Conservation (phyloP, 64 coral and sea anemone species). For the Montipora sp. region DNA sequence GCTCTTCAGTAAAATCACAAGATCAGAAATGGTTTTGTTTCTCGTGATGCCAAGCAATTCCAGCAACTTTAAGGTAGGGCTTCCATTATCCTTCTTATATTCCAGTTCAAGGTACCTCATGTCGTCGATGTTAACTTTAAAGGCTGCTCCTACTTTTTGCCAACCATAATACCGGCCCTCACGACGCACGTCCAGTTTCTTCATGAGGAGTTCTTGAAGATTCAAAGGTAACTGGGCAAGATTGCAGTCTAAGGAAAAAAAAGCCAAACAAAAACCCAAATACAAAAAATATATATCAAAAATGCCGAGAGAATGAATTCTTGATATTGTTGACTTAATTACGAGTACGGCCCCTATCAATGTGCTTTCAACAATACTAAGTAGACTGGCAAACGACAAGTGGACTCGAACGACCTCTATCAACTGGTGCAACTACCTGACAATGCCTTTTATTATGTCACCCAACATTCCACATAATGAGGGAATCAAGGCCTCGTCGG, state of each 20-base stretch:
- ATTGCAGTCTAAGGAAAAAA: background rate
- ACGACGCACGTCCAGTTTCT: conserved; percentile 18
- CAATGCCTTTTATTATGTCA: too few species aligned
- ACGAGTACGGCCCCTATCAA: too few species aligned
- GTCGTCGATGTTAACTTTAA: background rate
- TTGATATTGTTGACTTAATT: too few species aligned
- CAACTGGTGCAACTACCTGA: too few species aligned
- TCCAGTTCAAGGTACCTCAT: conserved; percentile 15
- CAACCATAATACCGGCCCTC: background rate
- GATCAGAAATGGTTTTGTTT: background rate
- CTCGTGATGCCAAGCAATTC: background rate
- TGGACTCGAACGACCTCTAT: too few species aligned
- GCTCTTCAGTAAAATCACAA: background rate
- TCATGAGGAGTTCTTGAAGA: background rate
- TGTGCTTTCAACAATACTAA: too few species aligned
- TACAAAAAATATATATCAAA: too few species aligned
- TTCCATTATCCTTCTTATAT: conserved; percentile 36
- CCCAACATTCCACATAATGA: too few species aligned
- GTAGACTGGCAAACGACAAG: too few species aligned
- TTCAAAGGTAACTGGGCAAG: conserved; percentile 1
- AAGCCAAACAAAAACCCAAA: background rate
- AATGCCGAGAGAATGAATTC: too few species aligned
- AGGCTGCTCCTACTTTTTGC: conserved; percentile 28
- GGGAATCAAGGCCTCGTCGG: too few species aligned
- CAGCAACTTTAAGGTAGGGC: conserved; percentile 9